Evolutionary conservation across 2,797 vertebrate genomes (phyloP).

Genomic region (Notolabrus celidotus): DNA sequence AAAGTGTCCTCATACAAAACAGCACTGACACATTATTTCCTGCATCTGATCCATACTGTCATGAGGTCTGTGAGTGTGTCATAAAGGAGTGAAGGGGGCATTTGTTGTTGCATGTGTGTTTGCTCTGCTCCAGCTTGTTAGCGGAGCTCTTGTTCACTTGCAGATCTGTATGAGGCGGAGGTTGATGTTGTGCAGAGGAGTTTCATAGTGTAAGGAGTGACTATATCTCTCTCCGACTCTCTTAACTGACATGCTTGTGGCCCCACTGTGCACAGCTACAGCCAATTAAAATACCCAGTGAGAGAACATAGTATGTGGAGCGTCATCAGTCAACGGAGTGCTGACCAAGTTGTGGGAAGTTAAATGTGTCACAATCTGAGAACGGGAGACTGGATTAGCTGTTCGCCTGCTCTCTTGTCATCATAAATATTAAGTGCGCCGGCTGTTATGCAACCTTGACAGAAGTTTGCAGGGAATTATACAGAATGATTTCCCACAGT

Average conservation of each 20-base stretch:
- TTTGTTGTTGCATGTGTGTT: constrained; percentile 44
- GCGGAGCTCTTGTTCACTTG: constrained; percentile 42
- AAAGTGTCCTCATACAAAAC: constrained; percentile 62
- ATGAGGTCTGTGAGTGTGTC: constrained; percentile 26
- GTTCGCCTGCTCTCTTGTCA: neutral
- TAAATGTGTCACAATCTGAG: constrained; percentile 1
- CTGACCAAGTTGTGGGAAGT: constrained; percentile 22
- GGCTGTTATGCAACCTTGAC: neutral
- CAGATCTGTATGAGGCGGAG: constrained; percentile 26
- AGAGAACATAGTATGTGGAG: constrained; percentile 31
- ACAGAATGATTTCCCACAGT: neutral
- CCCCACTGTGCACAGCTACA: constrained; percentile 59
- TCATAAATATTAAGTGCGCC: constrained; percentile 10
- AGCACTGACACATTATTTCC: constrained; percentile 42
- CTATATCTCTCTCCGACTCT: neutral
- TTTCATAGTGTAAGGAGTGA: constrained; percentile 23
- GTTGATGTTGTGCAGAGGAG: neutral
- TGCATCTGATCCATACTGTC: constrained; percentile 45
- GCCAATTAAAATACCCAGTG: constrained; percentile 71
- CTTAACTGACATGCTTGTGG: constrained; percentile 29
- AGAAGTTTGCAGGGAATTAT: constrained; percentile 3
- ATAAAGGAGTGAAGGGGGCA: constrained; percentile 4
- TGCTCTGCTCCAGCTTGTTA: constrained; percentile 54
- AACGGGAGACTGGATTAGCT: constrained; percentile 3
- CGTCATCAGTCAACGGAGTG: constrained; percentile 42